Evolutionary conservation across 2,113 vertebrate genomes (phyloP).

Genomic region (Phylloscopus whistleri): DNA sequence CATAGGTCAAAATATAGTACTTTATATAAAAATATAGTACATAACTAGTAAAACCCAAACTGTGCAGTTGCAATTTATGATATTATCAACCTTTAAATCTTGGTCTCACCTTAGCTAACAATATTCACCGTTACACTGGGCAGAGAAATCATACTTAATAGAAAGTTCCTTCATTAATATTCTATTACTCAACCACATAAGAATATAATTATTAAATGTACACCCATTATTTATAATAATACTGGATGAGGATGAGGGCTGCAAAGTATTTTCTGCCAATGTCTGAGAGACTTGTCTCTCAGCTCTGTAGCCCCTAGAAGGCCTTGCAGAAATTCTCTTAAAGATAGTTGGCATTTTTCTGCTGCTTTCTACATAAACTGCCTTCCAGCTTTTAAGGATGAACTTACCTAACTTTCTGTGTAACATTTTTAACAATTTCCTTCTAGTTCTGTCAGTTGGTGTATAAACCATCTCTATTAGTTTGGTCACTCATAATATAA

Average conservation of each 20-base stretch:
- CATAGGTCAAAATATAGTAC: background rate
- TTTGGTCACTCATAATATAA: background rate
- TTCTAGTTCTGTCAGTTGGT: background rate
- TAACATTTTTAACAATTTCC: background rate
- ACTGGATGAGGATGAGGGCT: background rate
- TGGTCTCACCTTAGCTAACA: background rate
- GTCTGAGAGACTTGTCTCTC: background rate
- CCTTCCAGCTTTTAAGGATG: background rate
- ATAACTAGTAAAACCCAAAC: background rate
- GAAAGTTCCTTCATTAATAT: background rate
- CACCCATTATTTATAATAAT: background rate
- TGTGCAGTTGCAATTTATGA: background rate
- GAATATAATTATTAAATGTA: background rate
- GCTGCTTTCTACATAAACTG: background rate
- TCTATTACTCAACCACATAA: background rate
- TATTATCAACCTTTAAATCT: background rate
- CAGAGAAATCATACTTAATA: background rate
- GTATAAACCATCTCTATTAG: background rate
- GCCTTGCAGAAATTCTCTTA: background rate
- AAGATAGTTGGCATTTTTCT: background rate
- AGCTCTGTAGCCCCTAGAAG: background rate
- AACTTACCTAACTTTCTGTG: background rate
- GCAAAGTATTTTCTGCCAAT: background rate
- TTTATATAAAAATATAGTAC: background rate
- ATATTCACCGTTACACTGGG: background rate